These are phyloP conservation scores for Sphenodon punctatus DNA, from an alignment of 2,797 vertebrate species.

Conservation along the genomic window DNA sequence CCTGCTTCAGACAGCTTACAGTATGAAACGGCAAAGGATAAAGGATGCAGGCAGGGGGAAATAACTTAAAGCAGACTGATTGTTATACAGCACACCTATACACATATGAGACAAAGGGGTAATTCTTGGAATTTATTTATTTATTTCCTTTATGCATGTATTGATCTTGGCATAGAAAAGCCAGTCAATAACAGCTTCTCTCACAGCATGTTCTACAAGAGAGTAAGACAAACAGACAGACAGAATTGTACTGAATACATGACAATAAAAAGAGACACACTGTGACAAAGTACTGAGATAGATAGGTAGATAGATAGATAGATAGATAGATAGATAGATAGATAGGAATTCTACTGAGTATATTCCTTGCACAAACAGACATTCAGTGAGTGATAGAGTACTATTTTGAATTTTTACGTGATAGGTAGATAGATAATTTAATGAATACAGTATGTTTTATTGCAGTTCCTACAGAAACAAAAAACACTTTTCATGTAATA, in stretches of 20 bases:
- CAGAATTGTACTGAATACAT: too few species aligned
- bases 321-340: neutral
- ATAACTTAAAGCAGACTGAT: neutral
- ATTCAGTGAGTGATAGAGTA: too few species aligned
- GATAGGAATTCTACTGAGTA: too few species aligned
- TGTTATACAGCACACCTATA: neutral
- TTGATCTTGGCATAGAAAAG: neutral
- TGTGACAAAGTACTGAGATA: too few species aligned
- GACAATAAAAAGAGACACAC: too few species aligned
- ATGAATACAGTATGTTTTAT: constrained; percentile 44
- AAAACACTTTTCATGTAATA: constrained; percentile 50
- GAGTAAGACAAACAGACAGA: constrained; percentile 12
- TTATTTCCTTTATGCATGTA: neutral
- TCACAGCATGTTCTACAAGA: neutral
- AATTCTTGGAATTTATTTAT: neutral
- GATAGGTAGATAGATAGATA: too few species aligned
- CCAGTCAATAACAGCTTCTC: constrained; percentile 3
- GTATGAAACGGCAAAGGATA: neutral
- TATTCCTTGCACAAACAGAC: too few species aligned
- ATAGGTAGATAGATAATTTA: too few species aligned
- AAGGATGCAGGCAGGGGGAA: neutral
- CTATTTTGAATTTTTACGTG: too few species aligned
- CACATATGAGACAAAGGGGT: neutral
- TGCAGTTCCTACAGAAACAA: constrained; percentile 46
- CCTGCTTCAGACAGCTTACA: neutral